Percentiles rank a stretch among this genome's conserved stretches.
phyloP scores from a whole-genome alignment of 2,113 vertebrate genomes.

The Platichthys flesus region DNA sequence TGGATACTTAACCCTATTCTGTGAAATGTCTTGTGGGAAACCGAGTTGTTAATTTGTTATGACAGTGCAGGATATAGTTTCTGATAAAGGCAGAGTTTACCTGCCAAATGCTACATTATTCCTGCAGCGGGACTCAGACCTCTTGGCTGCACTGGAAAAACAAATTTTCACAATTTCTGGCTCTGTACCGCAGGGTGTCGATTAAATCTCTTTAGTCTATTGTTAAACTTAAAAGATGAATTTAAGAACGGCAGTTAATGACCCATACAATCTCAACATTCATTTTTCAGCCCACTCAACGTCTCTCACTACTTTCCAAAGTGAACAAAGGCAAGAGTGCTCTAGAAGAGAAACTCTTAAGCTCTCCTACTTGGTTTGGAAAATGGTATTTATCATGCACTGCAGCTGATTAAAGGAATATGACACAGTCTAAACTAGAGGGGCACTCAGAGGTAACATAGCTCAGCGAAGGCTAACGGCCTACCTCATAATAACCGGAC shows the following conservation, averaged over 20 bases:
- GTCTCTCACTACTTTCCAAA: constrained; percentile 4
- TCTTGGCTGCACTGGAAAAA: constrained; percentile 52
- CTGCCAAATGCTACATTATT: constrained; percentile 64
- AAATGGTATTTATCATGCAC: background rate
- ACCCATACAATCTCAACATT: constrained; percentile 5
- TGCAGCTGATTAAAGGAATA: constrained; percentile 31
- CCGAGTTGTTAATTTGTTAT: constrained; percentile 58
- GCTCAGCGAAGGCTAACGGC: too few relatives aligned
- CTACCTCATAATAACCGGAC: too few relatives aligned
- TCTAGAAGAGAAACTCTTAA: background rate
- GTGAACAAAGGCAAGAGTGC: background rate
- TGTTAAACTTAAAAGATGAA: constrained; percentile 25
- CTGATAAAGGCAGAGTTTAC: constrained; percentile 62
- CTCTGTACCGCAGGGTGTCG: constrained; percentile 34
- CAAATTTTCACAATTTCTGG: constrained; percentile 55
- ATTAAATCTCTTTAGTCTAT: constrained; percentile 28
- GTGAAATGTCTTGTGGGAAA: constrained; percentile 38
- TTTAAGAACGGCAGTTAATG: constrained; percentile 33
- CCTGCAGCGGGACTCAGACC: constrained; percentile 40
- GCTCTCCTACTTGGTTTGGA: background rate
- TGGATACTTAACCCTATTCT: constrained; percentile 43
- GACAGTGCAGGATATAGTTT: constrained; percentile 63
- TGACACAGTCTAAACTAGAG: constrained; percentile 15
- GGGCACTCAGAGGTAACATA: too few relatives aligned
- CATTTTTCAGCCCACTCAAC: constrained; percentile 32